Evolutionary conservation across 37 sponge, comb jelly and placozoan species (phyloP).

Genomic region (Lycopodina hypogea): DNA sequence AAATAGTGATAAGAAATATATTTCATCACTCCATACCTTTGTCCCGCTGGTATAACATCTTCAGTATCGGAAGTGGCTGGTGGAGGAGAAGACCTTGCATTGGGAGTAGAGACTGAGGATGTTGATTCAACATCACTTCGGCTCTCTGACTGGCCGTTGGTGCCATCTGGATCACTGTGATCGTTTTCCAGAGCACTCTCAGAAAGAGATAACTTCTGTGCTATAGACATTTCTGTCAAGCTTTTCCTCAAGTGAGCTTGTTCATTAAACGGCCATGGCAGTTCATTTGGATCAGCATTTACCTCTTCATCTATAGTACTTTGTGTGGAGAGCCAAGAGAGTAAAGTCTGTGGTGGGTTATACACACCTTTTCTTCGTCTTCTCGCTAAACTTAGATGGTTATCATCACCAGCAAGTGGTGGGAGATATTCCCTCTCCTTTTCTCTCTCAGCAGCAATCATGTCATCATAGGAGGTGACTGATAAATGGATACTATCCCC

Average conservation of each 20-base stretch:
- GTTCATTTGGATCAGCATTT: slow-evolving; percentile 22
- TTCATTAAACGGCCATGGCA: slow-evolving; percentile 76
- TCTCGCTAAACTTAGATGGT: background rate
- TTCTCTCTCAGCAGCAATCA: slow-evolving; percentile 42
- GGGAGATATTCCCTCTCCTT: slow-evolving; percentile 19
- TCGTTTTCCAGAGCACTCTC: background rate
- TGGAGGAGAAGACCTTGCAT: background rate
- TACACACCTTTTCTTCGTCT: slow-evolving; percentile 45
- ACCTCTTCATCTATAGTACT: slow-evolving; percentile 21
- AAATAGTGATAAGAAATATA: no score
- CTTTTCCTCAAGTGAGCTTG: slow-evolving; percentile 30
- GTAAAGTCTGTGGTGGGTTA: slow-evolving; percentile 37
- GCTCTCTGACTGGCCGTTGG: background rate
- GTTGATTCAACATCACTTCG: background rate
- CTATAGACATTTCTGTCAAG: slow-evolving; percentile 37
- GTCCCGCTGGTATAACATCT: background rate
- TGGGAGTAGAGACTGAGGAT: background rate
- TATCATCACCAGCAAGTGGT: slow-evolving; percentile 10
- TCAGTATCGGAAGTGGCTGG: background rate
- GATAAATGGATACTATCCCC: slow-evolving; percentile 67
- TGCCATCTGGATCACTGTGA: background rate
- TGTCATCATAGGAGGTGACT: slow-evolving; percentile 75
- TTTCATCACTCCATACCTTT: background rate
- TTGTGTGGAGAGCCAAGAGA: slow-evolving; percentile 58
- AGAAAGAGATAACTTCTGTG: background rate